Evolutionary conservation across 2,797 vertebrate species (phyloP), one percentile per base, ranked within the genome.

Genomic region (Perodicticus potto): DNA sequence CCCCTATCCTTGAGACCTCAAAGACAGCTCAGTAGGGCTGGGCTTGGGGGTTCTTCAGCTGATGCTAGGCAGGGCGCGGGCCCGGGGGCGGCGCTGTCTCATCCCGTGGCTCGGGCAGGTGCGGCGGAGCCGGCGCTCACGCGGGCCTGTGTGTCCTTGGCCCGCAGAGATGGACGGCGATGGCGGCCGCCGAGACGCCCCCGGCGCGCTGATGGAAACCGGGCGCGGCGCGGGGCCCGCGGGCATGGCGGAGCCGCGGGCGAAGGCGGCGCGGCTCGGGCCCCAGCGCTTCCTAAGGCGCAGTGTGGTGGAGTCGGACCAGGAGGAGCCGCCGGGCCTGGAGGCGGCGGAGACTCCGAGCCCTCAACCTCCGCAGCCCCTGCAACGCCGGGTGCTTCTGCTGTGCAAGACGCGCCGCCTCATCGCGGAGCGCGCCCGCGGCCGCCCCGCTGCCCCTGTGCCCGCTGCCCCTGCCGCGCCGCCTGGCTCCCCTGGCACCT

Each of bases 231-330:
- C 97, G 96, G 97, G 96, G 72, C 98, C 98, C 45, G 92, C 97
- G n/a, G 98, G 97, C 95, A 98, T 98, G 96, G 98, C 97, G 74
- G 98, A 95, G 84, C 97, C 98, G 95, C 98, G 98, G 94, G 98
- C 98, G 45, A 98, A 98, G 83, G 99, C 94, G 77, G 90, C 94
- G 32, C 72, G 92, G 92, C 97, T 97, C 2, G 98, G 98, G 88
- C 99, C 98, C 89, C 99, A 99, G 98, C 99, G 99, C 83, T 99
- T 99, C 97, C 99, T 99, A 98, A 98, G 99, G 95, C 98, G 99
- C 96, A 99, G 99, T 83, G 98, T 99, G 89, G 99, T 99, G 98
- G 99, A 99, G 94, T 99, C 99, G 0, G 99, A 99, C 93, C 98
- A 99, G 73, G 99, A 99, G 76, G 99, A 99, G 86, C 99, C 98